Percentiles rank a stretch among this genome's conserved stretches.
Evolutionary conservation across 2,797 vertebrate genomes (phyloP).

Genomic region (Euphonia xanthogaster): DNA sequence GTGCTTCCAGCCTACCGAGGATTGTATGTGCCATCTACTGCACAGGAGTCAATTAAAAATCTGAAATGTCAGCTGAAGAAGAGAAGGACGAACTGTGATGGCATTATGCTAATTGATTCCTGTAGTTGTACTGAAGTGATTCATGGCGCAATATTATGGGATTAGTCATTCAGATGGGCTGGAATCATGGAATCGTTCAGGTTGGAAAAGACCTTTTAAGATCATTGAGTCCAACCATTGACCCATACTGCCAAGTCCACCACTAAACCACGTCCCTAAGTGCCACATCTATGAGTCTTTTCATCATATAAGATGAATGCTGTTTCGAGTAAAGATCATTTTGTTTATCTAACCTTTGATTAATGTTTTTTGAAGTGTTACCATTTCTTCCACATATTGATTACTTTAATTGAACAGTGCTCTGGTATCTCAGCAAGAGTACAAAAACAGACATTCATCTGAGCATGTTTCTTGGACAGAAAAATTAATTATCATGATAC

Average conservation of each 20-base stretch:
- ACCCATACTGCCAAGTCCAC: background rate
- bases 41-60: slow-evolving; percentile 19
- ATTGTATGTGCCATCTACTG: slow-evolving; percentile 1
- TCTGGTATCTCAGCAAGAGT: background rate
- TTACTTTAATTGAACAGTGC: slow-evolving; percentile 28
- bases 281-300: background rate
- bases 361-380: slow-evolving; percentile 29
- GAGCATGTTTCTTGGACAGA: background rate
- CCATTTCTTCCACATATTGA: slow-evolving; percentile 19
- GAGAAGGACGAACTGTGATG: background rate
- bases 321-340: slow-evolving; percentile 38
- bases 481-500: background rate
- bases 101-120: slow-evolving; percentile 49
- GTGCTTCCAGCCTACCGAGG: background rate
- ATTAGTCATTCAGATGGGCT: background rate
- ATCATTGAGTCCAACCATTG: background rate
- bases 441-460: background rate
- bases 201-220: background rate
- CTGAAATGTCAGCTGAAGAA: background rate
- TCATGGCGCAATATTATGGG: background rate
- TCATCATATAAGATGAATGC: background rate
- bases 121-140: slow-evolving; percentile 13
- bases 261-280: background rate
- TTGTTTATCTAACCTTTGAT: background rate
- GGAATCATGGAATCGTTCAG: background rate